Conservation (phyloP, 2,113 vertebrate species). For the Urocitellus parryii region DNA sequence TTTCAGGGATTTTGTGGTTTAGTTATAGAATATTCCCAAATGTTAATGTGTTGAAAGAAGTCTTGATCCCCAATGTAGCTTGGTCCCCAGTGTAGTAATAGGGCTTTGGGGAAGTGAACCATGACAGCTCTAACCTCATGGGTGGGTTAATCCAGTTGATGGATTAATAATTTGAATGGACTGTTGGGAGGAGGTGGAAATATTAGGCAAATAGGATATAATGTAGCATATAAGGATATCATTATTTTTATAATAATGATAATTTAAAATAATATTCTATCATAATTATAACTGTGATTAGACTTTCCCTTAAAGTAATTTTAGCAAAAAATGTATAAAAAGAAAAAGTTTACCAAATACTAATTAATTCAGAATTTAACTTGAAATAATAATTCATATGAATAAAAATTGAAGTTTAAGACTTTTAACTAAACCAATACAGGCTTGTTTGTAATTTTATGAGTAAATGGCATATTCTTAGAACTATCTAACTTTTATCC, state of each 20-base stretch:
- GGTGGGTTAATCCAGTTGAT: too few relatives aligned
- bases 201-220: too few relatives aligned
- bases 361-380: neutral
- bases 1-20: neutral
- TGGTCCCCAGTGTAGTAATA: neutral
- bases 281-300: neutral
- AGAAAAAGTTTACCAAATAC: neutral
- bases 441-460: neutral
- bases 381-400: neutral
- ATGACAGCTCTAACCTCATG: too few relatives aligned
- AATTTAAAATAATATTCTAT: neutral
- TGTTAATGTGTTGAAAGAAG: neutral
- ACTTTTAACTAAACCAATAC: neutral
- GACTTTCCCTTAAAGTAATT: neutral
- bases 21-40: neutral
- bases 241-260: too few relatives aligned
- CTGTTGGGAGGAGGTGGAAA: too few relatives aligned
- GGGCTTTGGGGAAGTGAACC: too few relatives aligned
- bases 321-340: neutral
- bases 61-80: too few relatives aligned
- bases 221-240: fast-evolving
- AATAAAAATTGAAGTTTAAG: neutral
- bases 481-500: neutral
- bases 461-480: neutral
- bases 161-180: too few relatives aligned